A percentile compares a stretch with the other conserved stretches of the same genome.
Evolutionary conservation across 2,888 invertebrate genomes (phyloP).

Genomic region (Scrobipalpa costella): DNA sequence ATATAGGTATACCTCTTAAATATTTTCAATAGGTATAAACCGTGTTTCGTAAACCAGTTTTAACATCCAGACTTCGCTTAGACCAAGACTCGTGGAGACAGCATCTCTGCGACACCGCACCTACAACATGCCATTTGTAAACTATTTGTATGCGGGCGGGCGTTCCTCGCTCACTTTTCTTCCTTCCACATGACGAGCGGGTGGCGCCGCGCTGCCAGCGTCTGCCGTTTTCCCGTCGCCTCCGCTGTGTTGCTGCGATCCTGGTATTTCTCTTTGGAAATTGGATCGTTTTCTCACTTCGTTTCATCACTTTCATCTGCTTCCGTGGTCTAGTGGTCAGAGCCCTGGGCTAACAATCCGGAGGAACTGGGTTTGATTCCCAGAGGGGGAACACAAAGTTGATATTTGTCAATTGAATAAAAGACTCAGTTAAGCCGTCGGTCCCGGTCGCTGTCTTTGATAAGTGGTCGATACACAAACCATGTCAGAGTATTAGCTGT

Average conservation of each 20-base stretch:
- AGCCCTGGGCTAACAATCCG: no score
- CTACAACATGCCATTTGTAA: constrained; percentile 75
- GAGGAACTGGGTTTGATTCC: no score
- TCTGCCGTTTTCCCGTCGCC: constrained; percentile 45
- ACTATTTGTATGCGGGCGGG: constrained; percentile 81
- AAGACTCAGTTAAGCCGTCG: no score
- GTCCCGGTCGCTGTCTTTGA: no score
- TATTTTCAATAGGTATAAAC: no score
- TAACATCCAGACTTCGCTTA: not conserved
- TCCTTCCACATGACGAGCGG: constrained; percentile 71
- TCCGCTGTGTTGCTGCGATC: constrained; percentile 30
- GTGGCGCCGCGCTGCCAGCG: constrained; percentile 40
- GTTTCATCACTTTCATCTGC: no score
- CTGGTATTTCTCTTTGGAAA: constrained; percentile 16
- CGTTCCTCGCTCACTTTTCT: constrained; percentile 72
- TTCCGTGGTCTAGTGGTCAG: no score
- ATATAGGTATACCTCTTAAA: no score
- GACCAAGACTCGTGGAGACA: constrained; percentile 27
- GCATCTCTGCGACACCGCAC: constrained; percentile 47
- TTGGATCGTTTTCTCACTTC: not conserved
- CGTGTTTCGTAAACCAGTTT: not conserved
- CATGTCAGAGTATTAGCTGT: no score
- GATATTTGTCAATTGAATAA: no score
- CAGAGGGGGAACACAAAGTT: no score
- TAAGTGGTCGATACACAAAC: no score